phyloP scores from a whole-genome alignment of 2,797 vertebrate genomes.

The Cheirogaleus major region DNA sequence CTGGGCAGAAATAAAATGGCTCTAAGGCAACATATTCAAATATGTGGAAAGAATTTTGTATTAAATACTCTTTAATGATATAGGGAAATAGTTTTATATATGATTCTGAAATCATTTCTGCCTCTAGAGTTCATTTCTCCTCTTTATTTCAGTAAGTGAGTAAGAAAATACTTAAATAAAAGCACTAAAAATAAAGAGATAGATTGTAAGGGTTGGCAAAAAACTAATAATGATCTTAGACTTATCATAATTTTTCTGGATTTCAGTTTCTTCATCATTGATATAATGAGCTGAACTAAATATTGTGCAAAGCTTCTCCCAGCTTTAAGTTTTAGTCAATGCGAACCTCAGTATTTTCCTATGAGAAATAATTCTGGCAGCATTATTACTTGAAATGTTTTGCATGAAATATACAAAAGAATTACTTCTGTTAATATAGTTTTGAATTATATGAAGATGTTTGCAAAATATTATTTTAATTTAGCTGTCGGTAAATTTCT shows the following conservation, averaged over 20 bases:
- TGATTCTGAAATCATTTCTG: conserved; percentile 24
- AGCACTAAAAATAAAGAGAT: neutral
- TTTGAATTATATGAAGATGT: conserved; percentile 38
- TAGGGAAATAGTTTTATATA: conserved; percentile 13
- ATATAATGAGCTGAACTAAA: neutral
- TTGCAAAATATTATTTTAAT: conserved; percentile 64
- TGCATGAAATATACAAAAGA: conserved; percentile 4
- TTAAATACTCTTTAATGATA: neutral
- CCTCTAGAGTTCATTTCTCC: neutral
- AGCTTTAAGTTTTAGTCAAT: neutral
- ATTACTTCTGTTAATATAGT: conserved; percentile 29
- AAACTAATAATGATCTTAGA: neutral
- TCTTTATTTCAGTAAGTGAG: neutral
- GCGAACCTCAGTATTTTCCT: neutral
- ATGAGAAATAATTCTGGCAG: neutral
- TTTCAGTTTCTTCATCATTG: neutral
- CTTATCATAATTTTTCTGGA: neutral
- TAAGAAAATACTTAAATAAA: neutral
- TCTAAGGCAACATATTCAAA: too few species aligned
- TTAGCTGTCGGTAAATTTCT: conserved; percentile 32
- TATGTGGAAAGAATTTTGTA: neutral
- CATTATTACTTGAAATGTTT: conserved; percentile 36
- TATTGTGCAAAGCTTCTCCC: neutral
- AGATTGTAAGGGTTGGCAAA: neutral
- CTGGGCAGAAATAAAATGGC: neutral